Conservation (phyloP, 1,140 invertebrate genomes). For the Platorchestia sp. region DNA sequence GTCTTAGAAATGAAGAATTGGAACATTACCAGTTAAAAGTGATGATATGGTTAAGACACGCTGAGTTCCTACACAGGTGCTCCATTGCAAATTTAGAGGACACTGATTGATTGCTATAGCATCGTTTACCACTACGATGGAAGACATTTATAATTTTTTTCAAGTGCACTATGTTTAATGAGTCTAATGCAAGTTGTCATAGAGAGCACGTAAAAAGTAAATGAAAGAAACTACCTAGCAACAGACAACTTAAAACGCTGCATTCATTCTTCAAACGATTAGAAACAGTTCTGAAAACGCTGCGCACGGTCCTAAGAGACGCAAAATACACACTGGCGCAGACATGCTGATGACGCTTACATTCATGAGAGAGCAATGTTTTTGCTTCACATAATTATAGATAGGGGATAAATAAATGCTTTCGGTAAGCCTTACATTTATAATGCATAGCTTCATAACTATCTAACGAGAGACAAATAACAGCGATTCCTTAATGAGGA, state of each 20-base stretch:
- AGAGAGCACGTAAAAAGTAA: neutral
- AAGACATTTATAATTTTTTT: neutral
- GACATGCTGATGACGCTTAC: neutral
- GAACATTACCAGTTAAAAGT: neutral
- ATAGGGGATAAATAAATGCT: slow-evolving; percentile 16
- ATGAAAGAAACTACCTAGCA: neutral
- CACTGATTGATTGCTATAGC: neutral
- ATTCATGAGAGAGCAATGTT: neutral
- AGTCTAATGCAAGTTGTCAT: neutral
- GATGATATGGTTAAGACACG: neutral
- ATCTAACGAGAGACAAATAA: slow-evolving; percentile 23
- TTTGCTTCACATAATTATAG: neutral
- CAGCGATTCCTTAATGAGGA: slow-evolving; percentile 18
- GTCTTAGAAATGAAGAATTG: neutral
- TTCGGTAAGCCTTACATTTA: slow-evolving; percentile 15
- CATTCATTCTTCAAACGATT: neutral
- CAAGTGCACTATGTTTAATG: neutral
- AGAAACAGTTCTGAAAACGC: neutral
- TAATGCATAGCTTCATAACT: slow-evolving; percentile 44
- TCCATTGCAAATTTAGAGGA: neutral
- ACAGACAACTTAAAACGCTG: neutral
- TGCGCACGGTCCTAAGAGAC: neutral
- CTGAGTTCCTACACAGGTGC: neutral
- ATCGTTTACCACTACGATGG: neutral
- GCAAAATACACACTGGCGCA: neutral